A percentile compares a stretch with the other conserved stretches of the same genome.
Conservation (phyloP, 2,797 vertebrate genomes). For the Crypturellus tataupa region DNA sequence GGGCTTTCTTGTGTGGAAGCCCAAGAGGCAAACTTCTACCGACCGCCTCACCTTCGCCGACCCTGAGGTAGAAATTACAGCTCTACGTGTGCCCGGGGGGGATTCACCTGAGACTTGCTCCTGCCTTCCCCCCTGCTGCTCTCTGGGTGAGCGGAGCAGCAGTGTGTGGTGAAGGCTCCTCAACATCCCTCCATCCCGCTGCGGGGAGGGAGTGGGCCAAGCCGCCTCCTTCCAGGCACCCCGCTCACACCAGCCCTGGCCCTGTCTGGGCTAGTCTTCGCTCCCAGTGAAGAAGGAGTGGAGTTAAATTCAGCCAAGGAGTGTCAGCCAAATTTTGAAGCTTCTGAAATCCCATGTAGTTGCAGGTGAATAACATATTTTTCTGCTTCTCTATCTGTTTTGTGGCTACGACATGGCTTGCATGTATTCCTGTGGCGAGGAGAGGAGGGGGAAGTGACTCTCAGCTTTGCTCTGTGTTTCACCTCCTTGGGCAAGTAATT, state of each 20-base stretch:
- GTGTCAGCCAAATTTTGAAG: background rate
- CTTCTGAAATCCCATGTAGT: background rate
- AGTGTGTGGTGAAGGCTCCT: background rate
- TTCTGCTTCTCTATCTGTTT: background rate
- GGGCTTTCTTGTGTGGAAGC: background rate
- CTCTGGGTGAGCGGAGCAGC: background rate
- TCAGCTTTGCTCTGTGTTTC: background rate
- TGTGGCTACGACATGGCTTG: background rate
- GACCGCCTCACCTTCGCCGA: background rate
- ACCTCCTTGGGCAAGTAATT: background rate
- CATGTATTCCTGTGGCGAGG: background rate
- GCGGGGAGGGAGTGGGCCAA: background rate
- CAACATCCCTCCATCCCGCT: background rate
- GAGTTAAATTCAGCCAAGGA: background rate
- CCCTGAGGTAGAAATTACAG: background rate
- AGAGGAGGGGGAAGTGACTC: background rate
- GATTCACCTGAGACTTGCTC: conserved; percentile 5
- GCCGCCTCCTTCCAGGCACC: background rate
- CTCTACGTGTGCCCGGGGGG: background rate
- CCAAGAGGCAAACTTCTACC: background rate
- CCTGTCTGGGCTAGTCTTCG: background rate
- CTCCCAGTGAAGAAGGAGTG: background rate
- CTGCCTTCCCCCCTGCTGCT: background rate
- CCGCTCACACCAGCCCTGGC: background rate
- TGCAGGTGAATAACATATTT: background rate